These are phyloP conservation scores for Neotragus pygmaeus DNA, from an alignment of 2,113 vertebrate genomes.

Conservation along the genomic window DNA sequence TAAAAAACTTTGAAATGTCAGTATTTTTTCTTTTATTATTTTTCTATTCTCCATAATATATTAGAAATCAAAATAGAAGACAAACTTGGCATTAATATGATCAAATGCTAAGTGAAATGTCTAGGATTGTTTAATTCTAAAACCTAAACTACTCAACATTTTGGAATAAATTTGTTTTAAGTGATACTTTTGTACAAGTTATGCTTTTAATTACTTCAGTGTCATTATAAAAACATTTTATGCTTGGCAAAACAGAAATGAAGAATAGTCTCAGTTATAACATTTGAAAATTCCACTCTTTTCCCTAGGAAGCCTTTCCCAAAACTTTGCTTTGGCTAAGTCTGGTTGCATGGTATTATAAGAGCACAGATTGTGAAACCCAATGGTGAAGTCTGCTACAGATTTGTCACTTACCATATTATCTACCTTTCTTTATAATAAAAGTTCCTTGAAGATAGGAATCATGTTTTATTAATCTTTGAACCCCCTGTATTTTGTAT, in stretches of 20 bases:
- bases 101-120: constrained; percentile 5
- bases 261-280: constrained; percentile 3
- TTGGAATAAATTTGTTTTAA: constrained; percentile 25
- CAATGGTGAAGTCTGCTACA: background rate
- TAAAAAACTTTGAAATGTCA: background rate
- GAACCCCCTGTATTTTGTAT: background rate
- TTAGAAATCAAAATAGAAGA: background rate
- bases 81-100: background rate
- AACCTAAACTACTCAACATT: background rate
- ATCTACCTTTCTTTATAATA: background rate
- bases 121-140: background rate
- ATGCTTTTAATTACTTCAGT: constrained; percentile 3
- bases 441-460: background rate
- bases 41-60: background rate
- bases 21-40: constrained; percentile 1
- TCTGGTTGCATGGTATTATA: background rate
- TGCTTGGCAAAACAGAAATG: background rate
- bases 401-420: background rate
- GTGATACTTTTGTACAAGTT: background rate
- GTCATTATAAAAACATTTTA: constrained; percentile 1
- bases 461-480: background rate
- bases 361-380: background rate
- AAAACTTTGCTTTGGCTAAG: background rate
- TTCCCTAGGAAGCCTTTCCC: background rate
- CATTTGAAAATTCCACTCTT: constrained; percentile 33